Conservation (phyloP, 2,113 vertebrate genomes). For the Neolamprologus longior region DNA sequence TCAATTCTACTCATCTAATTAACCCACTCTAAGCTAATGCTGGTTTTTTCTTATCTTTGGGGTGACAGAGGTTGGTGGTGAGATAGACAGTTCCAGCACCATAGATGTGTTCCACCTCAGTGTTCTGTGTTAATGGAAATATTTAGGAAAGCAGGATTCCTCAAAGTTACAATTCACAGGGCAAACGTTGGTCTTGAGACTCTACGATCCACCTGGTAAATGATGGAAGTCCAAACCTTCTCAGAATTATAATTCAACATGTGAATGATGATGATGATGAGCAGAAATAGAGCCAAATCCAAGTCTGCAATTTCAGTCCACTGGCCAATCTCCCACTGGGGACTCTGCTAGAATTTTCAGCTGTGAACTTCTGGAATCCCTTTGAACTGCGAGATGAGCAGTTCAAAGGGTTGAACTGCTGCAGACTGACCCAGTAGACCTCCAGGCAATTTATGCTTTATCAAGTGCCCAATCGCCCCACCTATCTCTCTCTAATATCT, state of each 20-base stretch:
- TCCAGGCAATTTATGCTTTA: neutral
- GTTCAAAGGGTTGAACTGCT: neutral
- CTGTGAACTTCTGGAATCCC: rapidly evolving
- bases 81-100: rapidly evolving
- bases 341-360: neutral
- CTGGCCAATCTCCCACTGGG: neutral
- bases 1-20: neutral
- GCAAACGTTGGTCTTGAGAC: neutral
- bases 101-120: neutral
- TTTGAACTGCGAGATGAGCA: neutral
- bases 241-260: neutral
- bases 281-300: neutral
- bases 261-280: rapidly evolving
- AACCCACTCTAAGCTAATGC: neutral
- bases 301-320: neutral
- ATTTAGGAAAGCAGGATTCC: neutral
- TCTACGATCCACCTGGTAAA: rapidly evolving
- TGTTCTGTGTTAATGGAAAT: neutral
- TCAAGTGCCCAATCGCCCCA: rapidly evolving
- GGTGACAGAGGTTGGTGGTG: neutral
- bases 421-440: neutral
- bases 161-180: rapidly evolving
- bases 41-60: rapidly evolving
- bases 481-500: neutral
- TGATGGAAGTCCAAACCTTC: neutral